Evolutionary conservation across 2,888 invertebrate species (phyloP), one percentile per base, ranked within the genome.

Genomic region (Agonopterix heracliana): DNA sequence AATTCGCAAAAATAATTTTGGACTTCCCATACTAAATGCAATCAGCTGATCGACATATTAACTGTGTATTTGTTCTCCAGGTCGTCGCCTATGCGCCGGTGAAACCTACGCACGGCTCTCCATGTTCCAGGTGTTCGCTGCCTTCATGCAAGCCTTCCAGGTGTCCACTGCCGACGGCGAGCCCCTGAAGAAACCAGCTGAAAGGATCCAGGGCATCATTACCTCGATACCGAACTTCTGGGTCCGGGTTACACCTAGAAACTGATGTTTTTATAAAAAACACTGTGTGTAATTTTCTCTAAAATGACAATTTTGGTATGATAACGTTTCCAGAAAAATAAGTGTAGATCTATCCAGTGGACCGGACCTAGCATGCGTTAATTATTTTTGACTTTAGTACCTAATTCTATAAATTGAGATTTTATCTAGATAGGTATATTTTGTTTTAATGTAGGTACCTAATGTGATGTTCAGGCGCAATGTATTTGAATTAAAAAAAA

Each of bases 61-160:
- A 26, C 26, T 7, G 5, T 26, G 5, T 26, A 26, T 26, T 38
- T 38, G 2, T n/a, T 38, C 5, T 38, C 0, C 70, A 91, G 93
- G 93, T 0, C 90, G 91, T 57, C 85, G 94, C 34, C 73, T 93
- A 0, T 94, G 94, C 63, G 90, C 92, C 0, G 94, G 94, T 0
- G 94, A 94, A 71, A 93, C 93, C 0, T 93, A 91, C 66, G 91
- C 93, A 0, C 84, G 93, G 1, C 92, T 92, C 56, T 83, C 89
- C 56, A 79, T 93, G 69, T 94, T 93, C 68, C 85, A 91, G 53
- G 81, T 91, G 8, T 83, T 92, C 35, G 66, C 92, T 0, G 86
- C 84, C 0, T 78, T 94, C 54, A 81, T 93, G 72, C 93, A 94
- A 62, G 90, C 91, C 44, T 94, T 93, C 66, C 76, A 81, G 50